Base-by-base conservation (phyloP, 1,140 invertebrate genomes). In the Leptopilina clavipes region DNA sequence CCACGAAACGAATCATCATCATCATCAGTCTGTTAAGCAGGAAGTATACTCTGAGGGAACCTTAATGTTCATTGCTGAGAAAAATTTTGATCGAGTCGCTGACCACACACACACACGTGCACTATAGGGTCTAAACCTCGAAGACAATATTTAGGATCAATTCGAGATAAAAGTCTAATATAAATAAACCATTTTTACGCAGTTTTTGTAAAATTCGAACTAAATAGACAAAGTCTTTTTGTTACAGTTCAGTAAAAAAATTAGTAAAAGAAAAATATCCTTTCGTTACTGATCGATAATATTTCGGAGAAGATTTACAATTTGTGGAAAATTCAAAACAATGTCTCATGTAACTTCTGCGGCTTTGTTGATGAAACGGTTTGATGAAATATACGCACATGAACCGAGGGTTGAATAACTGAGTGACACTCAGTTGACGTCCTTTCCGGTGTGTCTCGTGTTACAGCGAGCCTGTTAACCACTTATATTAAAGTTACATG, bases 381-480 rank as follows among this genome's bases (percentile, higher is more conserved):
- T 31, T 12, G 59, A 65, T 31, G 59, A 31, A 65, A 65, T 65
- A 14, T 65, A 65, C 19, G 59, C 22, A 14, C 19, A 65, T 65
- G 19, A 65, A 65, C 22, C 14, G 25, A 65, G 59, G 25, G 59
- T 65, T 84, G 84, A 88, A 85, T 86, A 85, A 88, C 85, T 85
- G 85, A 88, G 85, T 89, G 86, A 88, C 89, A 89, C 86, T 87
- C 85, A 84, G 83, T 79, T 87, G 84, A 88, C 85, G 87, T 86
- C 86, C 85, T 83, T 89, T 90, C 89, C 89, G 88, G 87, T 87
- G 82, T 87, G 88, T 88, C 88, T 89, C 85, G 85, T 87, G 86
- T 90, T 89, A 89, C 88, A 83, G 79, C 80, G 76, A 82, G 82
- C 79, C 83, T 76, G 83, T 89, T 88, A 88, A 87, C 85, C 85